Evolutionary conservation across 2,113 vertebrate genomes (phyloP).

Genomic region (Pluvianellus socialis): DNA sequence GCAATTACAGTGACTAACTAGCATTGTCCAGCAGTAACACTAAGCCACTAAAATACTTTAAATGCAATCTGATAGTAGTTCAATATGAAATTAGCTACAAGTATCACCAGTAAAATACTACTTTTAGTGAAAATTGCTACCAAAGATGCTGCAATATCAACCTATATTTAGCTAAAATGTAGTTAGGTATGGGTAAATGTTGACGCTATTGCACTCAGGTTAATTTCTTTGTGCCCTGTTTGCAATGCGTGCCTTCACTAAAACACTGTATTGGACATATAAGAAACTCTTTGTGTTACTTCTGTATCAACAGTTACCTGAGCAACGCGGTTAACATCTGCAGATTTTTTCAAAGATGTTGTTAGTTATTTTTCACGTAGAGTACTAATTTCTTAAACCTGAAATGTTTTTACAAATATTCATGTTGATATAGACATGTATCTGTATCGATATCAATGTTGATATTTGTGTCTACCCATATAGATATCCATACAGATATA

Average conservation of each 20-base stretch:
- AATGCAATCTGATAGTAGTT: not conserved
- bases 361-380: not conserved
- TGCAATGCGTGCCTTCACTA: not conserved
- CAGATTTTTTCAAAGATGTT: not conserved
- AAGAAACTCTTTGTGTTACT: not conserved
- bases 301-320: not conserved
- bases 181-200: not conserved
- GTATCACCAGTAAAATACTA: not conserved
- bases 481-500: not conserved
- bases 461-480: not conserved
- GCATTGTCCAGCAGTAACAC: not conserved
- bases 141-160: not conserved
- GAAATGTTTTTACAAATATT: not conserved
- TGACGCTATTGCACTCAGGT: not conserved
- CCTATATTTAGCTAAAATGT: not conserved
- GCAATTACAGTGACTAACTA: not conserved
- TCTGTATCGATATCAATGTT: not conserved
- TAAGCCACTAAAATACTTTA: not conserved
- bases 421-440: not conserved
- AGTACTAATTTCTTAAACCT: not conserved
- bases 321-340: not conserved
- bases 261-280: not conserved
- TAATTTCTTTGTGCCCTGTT: not conserved
- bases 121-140: not conserved
- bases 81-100: not conserved